These are phyloP conservation scores for Platysteira castanea DNA, from an alignment of 2,113 vertebrate genomes.

Conservation along the genomic window DNA sequence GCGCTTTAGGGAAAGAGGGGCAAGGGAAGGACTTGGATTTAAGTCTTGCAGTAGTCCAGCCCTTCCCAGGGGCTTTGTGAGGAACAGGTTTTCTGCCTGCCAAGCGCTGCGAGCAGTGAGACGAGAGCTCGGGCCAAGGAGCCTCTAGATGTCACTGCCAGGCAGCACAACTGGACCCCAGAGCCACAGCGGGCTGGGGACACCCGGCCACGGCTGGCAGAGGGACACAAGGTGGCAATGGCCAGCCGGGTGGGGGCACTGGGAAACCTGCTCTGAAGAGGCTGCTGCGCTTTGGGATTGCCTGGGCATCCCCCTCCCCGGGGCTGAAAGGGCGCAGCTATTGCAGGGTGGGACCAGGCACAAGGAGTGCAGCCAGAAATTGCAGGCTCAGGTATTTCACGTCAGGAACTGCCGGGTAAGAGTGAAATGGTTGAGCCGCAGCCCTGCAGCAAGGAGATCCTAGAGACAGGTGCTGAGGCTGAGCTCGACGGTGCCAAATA, in stretches of 20 bases:
- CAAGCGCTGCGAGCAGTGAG: not conserved
- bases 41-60: not conserved
- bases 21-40: not conserved
- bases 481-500: fast-evolving
- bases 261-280: not conserved
- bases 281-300: too few relatives aligned
- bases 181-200: not conserved
- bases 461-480: not conserved
- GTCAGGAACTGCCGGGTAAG: not conserved
- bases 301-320: not conserved
- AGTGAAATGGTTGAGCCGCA: not conserved
- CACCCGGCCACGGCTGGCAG: too few relatives aligned
- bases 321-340: not conserved
- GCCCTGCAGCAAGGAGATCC: not conserved
- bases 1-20: not conserved
- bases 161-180: not conserved
- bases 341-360: not conserved
- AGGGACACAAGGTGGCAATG: not conserved
- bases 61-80: not conserved
- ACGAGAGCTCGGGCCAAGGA: not conserved
- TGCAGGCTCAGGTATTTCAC: fast-evolving
- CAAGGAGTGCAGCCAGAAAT: not conserved
- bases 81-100: not conserved
- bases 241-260: not conserved
- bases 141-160: constrained; percentile 66